These are phyloP conservation scores for Eumerus sabulonum DNA, from an alignment of 2,888 invertebrate species.

Conservation along the genomic window DNA sequence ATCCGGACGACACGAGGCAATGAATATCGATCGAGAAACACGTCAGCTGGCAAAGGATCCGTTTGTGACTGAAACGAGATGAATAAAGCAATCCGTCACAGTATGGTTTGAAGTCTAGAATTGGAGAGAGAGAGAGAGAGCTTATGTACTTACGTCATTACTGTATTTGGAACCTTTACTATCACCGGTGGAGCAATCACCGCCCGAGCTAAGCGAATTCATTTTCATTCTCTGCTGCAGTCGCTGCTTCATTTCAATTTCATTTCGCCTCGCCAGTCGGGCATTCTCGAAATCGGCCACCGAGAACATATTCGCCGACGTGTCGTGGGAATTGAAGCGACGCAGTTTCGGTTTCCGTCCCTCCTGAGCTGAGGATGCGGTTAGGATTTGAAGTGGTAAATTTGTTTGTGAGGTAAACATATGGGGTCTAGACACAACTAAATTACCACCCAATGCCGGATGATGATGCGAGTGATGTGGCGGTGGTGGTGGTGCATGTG, in stretches of 20 bases:
- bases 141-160: conserved; percentile 76
- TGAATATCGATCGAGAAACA: conserved; percentile 77
- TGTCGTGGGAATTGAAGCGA: conserved; percentile 79
- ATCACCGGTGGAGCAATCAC: conserved; percentile 78
- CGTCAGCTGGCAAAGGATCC: conserved; percentile 77
- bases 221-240: conserved; percentile 76
- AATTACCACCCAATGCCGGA: conserved; percentile 70
- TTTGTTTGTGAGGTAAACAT: conserved; percentile 73
- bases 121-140: neutral
- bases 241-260: conserved; percentile 78
- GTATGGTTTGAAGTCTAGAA: neutral
- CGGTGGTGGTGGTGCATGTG: conserved; percentile 26
- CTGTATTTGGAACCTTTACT: conserved; percentile 78
- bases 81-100: neutral
- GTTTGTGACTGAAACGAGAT: conserved; percentile 72
- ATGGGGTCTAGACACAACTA: conserved; percentile 70
- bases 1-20: conserved; percentile 77
- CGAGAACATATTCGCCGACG: conserved; percentile 79
- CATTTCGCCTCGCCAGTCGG: conserved; percentile 78
- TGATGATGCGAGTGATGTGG: conserved; percentile 69
- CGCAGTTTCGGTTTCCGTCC: conserved; percentile 78
- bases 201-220: conserved; percentile 75
- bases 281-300: conserved; percentile 79
- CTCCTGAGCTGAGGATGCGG: conserved; percentile 72
- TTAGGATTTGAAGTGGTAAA: conserved; percentile 72